Conservation (phyloP, 2,888 invertebrate genomes). For the Tenthredo scrophulariae region DNA sequence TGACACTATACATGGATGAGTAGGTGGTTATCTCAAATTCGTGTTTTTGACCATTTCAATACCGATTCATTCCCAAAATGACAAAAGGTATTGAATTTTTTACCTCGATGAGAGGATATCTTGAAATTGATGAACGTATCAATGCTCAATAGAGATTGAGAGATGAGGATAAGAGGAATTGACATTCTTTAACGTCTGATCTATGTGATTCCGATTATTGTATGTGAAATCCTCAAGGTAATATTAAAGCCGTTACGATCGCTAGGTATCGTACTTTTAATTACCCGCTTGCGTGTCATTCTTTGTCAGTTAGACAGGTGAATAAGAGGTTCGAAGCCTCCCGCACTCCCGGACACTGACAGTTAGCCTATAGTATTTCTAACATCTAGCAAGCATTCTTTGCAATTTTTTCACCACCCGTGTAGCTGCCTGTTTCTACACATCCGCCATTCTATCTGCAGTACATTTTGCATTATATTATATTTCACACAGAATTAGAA, state of each 20-base stretch:
- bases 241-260: neutral
- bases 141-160: neutral
- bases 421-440: neutral
- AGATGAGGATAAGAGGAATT: neutral
- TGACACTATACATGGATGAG: no score
- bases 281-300: slow-evolving; percentile 10
- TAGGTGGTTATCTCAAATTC: no score
- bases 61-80: neutral
- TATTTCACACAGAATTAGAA: neutral
- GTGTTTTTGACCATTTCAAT: no score
- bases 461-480: neutral
- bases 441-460: neutral
- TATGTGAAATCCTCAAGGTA: slow-evolving; percentile 1
- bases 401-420: neutral
- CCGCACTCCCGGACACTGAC: slow-evolving; percentile 1
- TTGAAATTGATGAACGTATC: neutral
- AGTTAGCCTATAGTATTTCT: neutral
- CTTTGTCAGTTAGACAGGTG: slow-evolving; percentile 8
- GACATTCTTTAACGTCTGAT: neutral
- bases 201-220: neutral
- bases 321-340: slow-evolving; percentile 15
- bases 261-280: neutral
- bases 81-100: neutral
- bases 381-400: neutral
- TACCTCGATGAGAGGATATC: neutral